Base-by-base conservation (phyloP, 1,140 invertebrate genomes). In the Leptinotarsa defecta region DNA sequence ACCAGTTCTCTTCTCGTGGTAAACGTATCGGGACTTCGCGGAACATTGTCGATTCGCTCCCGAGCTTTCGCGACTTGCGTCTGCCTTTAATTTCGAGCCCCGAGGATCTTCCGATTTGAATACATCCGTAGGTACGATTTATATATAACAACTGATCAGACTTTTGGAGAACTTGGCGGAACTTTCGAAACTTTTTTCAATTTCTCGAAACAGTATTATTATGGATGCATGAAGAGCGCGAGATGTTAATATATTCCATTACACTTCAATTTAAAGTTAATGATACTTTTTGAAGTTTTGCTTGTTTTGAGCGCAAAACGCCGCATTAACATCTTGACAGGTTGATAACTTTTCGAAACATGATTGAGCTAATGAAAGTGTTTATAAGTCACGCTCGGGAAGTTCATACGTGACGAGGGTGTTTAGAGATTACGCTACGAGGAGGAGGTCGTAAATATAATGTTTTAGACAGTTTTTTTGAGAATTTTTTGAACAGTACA, bases 221-320 rank as follows among this genome's bases (percentile, higher is more conserved):
- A 71, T 61, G 49, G 49, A 20, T 49, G 48, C 52, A 24, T 22
- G 69, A 27, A 61, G 27, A 71, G 49, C 49, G 19, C 34, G 69
- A 61, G 49, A 61, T 61, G 52, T 71, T 62, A 71, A 71, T 71
- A 71, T 71, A 71, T 71, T 61, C 52, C n/a, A 71, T 71, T 71
- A 71, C 69, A 27, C 52, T 71, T 71, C 69, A 71, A 71, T 71
- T 71, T 34, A 17, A 71, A 71, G 48, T 71, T 71, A 49, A 71
- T 71, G 69, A 57, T 71, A 71, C 69, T 71, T 71, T 71, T 22
- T 20, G 52, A 71, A 49, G 48, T 71, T 71, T 61, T 17, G 52
- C 17, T 49, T 71, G n/a, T 71, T 71, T 71, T 49, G 69, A 19
- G 69, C 69, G 48, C 48, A 71, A 71, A 68, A 71, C 22, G 69